Base-by-base conservation (phyloP, 2,888 invertebrate genomes). In the Cheilosia grossa region DNA sequence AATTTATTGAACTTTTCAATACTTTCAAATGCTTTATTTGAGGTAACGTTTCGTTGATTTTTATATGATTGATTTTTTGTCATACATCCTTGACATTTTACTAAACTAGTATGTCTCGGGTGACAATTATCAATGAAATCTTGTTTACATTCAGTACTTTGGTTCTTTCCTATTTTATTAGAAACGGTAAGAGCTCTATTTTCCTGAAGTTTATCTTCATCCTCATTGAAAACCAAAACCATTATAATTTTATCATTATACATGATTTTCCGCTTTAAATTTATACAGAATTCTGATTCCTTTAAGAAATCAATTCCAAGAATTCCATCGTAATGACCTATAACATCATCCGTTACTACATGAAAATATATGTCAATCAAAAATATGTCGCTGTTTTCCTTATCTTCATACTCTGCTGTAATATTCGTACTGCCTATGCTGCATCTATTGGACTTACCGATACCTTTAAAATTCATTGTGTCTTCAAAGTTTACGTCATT, bases 231-330 rank as follows among this genome's bases (percentile, higher is more conserved):
- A 30, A 72, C 40, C 0, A 15, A 42, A 42, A 42, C 40, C 61
- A 61, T 61, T 17, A 40, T 70, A 70, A 58, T 27, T 44, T 73
- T 33, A 54, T 30, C 33, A 63, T 63, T 73, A 33, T 63, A 33
- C 63, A 73, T 63, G n/a, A 54, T 15, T 24, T 54, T 73, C 13
- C 53, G 42, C 33, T 54, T 63, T 54, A 63, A 63, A 54, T 73
- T 37, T 47, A 74, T 56, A 64, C 47, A 54, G 53, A 73, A 63
- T 33, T 47, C 66, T 19, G 40, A 58, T 49, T 66, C 42, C 30
- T 51, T 67, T 33, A 77, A 44, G 30, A 77, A 67, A 51, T 67
- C 61, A 44, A 61, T 77, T 42, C 61, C 59, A n/a, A 77, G 27
- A 30, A 30, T 30, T 7, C 27, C 27, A 30, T 30, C 27, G 27